Evolutionary conservation across 2,113 vertebrate species (phyloP), one percentile per base, ranked within the genome.

Genomic region (Catharus fuscescens): DNA sequence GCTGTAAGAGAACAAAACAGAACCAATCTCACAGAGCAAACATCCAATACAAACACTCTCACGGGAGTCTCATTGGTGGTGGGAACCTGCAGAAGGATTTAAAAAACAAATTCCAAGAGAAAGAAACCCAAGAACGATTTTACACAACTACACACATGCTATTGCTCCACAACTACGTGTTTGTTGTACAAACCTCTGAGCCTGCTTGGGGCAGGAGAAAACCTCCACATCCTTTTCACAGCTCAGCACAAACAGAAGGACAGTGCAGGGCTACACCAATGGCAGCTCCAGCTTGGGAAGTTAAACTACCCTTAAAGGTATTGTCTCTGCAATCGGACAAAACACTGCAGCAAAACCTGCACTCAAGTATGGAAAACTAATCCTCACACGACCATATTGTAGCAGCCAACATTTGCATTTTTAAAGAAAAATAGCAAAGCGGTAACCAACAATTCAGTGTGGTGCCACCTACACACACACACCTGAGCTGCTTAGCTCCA

Each of bases 381-480:
- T 26, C 48, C 26, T 67, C 20, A 34, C 8, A 0, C 4, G 14
- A 7, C 20, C 1, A 0, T 16, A 31, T 38, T 0, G 0, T 10
- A 76, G 57, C 14, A 66, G 21, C 24, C 62, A 52, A 9, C 3
- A 24, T 29, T 34, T n/a, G 24, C 0, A 1, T 61, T 70, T 69
- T 77, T 24, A 56, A 65, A 57, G 45, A 23, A 69, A 71, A 78
- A 11, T 2, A 57, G 71, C 9, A 31, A 21, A 73, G 36, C 23
- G 82, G 38, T 12, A 47, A 47, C 24, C 45, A 44, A 10, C 23
- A 56, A 0, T 47, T 64, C 31, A 10, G 9, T 9, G 12, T 42
- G 54, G 13, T 34, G 48, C 19, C 62, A 56, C 10, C 57, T 28
- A 34, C 28, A 28, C 1, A 0, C 26, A 32, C 26, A 32, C 18